Conservation (phyloP, 2,888 invertebrate genomes). For the Chrysolina oricalcia region DNA sequence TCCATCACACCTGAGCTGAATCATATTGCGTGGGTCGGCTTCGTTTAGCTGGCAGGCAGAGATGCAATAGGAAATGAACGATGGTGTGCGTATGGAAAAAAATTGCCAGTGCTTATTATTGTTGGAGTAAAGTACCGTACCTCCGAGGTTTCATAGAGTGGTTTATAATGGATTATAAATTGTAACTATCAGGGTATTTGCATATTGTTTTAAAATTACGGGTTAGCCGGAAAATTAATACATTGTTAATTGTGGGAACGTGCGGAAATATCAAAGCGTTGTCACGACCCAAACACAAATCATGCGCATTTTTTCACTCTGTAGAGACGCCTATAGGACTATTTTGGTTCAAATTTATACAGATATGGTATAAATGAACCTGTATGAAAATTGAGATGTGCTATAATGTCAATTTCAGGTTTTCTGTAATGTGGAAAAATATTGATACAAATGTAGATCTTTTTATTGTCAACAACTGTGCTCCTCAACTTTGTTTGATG, state of each 20-base stretch:
- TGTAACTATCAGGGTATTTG: constrained; percentile 53
- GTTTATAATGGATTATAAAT: constrained; percentile 57
- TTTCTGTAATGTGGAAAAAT: too few species aligned
- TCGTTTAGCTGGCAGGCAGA: constrained; percentile 35
- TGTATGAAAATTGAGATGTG: not conserved
- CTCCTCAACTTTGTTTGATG: too few species aligned
- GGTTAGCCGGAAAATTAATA: constrained; percentile 25
- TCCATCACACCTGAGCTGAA: constrained; percentile 69
- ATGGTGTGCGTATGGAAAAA: constrained; percentile 36
- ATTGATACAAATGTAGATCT: too few species aligned
- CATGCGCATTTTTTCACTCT: not conserved
- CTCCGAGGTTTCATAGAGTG: constrained; percentile 48
- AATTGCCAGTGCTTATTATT: constrained; percentile 48
- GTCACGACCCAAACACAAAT: not conserved
- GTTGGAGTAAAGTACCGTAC: constrained; percentile 48
- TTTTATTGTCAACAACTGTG: too few species aligned
- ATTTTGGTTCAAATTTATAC: too few species aligned
- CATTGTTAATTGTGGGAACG: constrained; percentile 22
- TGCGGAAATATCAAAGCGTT: constrained; percentile 15
- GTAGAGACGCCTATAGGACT: not conserved
- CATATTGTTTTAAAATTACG: constrained; percentile 50
- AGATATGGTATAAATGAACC: not conserved
- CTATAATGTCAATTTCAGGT: too few species aligned
- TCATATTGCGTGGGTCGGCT: constrained; percentile 56
- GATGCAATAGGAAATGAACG: constrained; percentile 52